Evolutionary conservation across 2,888 invertebrate species (phyloP), one percentile per base, ranked within the genome.

Genomic region (Gnatocerus cornutus): DNA sequence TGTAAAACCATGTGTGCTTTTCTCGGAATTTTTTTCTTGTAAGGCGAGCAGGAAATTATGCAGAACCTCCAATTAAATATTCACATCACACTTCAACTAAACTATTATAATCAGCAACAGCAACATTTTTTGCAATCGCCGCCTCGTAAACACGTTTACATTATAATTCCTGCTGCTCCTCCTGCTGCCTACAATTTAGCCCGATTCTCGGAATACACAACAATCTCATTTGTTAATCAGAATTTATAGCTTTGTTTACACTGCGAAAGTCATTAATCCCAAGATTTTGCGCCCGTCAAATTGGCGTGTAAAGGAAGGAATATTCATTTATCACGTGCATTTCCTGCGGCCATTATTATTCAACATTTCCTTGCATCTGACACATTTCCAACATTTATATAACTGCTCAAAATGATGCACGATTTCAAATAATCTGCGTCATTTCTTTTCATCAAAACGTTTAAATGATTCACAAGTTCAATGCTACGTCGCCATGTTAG

Each of bases 401-500:
- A 37, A 33, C 37, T 4, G 53, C 48, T 21, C 10, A 14, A 43
- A 46, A 50, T 29, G 48, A 50, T 50, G 48, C 48, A 50, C 29
- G 29, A n/a, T 50, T 50, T 50, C 48, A 9, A 16, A 46, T 7
- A 16, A 46, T 14, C 46, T 8, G 6, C 46, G 46, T 46, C 27
- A 50, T 10, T 12, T 29, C n/a, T 29, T 14, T 50, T 41, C 41
- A 50, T 29, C 14, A 46, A 16, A 50, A 9, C 48, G n/a, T 10
- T 27, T 33, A 16, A 37, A 37, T 37, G 16, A 53, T 53, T 56
- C 43, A 12, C 56, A 56, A 56, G 56, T 56, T 56, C 56, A 56
- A 56, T 56, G 56, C 56, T 39, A 56, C 27, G 55, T 39, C 46
- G 46, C 46, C 46, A 46, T 46, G 46, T 16, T 46, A 14, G 27